Evolutionary conservation across 2,113 vertebrate genomes (phyloP), one percentile per base, ranked within the genome.

Genomic region (Calypte anna): DNA sequence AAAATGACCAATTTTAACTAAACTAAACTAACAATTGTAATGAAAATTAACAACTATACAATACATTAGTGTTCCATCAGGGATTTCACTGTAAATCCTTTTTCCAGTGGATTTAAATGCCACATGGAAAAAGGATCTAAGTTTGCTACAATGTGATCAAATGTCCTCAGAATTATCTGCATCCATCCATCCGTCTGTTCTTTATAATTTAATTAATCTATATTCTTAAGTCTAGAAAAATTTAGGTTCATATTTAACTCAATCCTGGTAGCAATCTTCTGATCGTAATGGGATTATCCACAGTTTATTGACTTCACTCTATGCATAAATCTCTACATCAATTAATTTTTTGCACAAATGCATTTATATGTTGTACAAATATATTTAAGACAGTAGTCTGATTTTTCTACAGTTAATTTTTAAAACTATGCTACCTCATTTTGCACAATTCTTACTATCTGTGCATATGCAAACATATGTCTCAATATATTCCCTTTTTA

Each of bases 231-330:
- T 92, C 64, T 57, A 59, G 46, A 88, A 79, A 82, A 48, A 92
- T 16, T 88, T 91, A 67, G 24, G 70, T 67, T 78, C 55, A n/a
- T 59, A 78, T 91, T 90, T 88, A 95, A 86, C 66, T 89, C 88
- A 91, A 77, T 70, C 40, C 67, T 86, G 54, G 82, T 75, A 80
- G 53, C 57, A 93, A 75, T 70, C 51, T 57, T 88, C 17, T 85
- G 77, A 87, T 87, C 66, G 61, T 77, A 94, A 89, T 80, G 61
- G 85, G 59, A 82, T 88, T 94, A 93, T 68, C 21, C 81, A 84
- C 51, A 72, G 36, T 84, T 77, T 70, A 75, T 62, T 70, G 57
- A 74, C 27, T 83, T 84, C 92, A 91, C 44, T 69, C 54, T 67
- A 33, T 43, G 44, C 31, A 86, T 50, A 81, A 86, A 73, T 80